These are phyloP conservation scores for Netelia melanura DNA, from an alignment of 2,888 invertebrate species.

Conservation along the genomic window DNA sequence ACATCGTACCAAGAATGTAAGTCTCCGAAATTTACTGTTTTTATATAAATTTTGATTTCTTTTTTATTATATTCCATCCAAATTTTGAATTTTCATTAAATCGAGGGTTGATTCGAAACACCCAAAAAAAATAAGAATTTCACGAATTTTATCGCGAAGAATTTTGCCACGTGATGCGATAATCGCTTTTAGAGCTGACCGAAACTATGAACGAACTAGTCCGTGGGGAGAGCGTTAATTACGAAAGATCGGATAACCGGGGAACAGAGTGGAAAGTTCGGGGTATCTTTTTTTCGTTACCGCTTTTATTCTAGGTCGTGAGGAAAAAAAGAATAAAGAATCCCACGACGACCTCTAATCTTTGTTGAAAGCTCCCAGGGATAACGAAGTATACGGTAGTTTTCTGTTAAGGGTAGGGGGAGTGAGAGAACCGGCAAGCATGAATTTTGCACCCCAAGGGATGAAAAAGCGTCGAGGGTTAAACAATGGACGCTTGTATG, in stretches of 20 bases:
- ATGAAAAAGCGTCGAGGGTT: conserved; percentile 11
- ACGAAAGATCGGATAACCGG: conserved; percentile 36
- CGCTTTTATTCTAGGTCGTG: not conserved
- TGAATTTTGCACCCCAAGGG: conserved; percentile 6
- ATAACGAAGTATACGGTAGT: conserved; percentile 29
- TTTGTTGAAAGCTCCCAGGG: conserved; percentile 36
- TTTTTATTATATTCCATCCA: not conserved
- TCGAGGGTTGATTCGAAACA: not conserved
- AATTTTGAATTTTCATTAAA: not conserved
- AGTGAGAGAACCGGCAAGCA: not conserved
- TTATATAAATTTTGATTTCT: not conserved
- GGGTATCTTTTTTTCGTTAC: not conserved
- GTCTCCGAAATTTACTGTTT: conserved; percentile 44
- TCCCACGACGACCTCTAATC: conserved; percentile 24
- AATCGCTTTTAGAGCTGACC: conserved; percentile 35
- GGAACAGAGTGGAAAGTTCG: conserved; percentile 30
- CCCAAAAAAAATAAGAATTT: not conserved
- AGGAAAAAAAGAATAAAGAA: conserved; percentile 1
- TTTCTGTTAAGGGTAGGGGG: not conserved
- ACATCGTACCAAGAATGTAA: conserved; percentile 40
- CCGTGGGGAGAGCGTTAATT: conserved; percentile 29
- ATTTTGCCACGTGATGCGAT: conserved; percentile 4
- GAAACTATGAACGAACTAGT: not conserved
- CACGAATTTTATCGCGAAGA: not conserved
- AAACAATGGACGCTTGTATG: conserved; percentile 48